Conservation (phyloP, 2,113 vertebrate genomes). For the Scopus umbretta region DNA sequence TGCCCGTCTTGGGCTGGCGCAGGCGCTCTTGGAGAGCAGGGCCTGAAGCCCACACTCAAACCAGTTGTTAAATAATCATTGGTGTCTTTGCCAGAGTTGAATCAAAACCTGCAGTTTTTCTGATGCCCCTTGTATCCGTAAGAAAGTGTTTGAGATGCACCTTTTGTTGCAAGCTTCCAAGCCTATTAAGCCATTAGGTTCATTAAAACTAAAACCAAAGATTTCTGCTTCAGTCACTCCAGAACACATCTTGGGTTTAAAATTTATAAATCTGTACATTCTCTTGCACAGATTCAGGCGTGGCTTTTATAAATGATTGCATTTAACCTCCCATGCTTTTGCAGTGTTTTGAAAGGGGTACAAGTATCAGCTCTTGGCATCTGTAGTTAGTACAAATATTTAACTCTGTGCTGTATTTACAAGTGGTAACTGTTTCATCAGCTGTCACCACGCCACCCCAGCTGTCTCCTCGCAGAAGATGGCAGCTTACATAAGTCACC, state of each 20-base stretch:
- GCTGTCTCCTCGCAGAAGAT: not conserved
- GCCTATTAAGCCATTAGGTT: not conserved
- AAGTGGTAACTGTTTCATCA: accelerated
- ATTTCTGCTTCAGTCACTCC: not conserved
- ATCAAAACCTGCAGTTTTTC: not conserved
- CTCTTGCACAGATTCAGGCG: not conserved
- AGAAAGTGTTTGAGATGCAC: not conserved
- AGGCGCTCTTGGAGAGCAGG: not conserved
- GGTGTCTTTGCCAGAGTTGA: not conserved
- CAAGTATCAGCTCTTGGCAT: not conserved
- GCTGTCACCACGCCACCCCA: not conserved
- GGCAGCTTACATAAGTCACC: not conserved
- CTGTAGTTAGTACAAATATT: not conserved
- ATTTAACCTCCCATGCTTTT: not conserved
- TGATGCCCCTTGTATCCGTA: not conserved
- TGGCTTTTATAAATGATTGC: not conserved
- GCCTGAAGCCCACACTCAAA: not conserved
- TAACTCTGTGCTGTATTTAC: not conserved
- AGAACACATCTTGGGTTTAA: not conserved
- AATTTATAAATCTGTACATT: not conserved
- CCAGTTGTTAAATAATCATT: not conserved
- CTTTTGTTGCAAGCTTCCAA: not conserved
- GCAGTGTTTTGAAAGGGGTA: not conserved
- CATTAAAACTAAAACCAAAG: not conserved
- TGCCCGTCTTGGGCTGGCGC: not conserved